Base-by-base conservation (phyloP, 1,140 invertebrate species). In the Conopomorpha cramerella region DNA sequence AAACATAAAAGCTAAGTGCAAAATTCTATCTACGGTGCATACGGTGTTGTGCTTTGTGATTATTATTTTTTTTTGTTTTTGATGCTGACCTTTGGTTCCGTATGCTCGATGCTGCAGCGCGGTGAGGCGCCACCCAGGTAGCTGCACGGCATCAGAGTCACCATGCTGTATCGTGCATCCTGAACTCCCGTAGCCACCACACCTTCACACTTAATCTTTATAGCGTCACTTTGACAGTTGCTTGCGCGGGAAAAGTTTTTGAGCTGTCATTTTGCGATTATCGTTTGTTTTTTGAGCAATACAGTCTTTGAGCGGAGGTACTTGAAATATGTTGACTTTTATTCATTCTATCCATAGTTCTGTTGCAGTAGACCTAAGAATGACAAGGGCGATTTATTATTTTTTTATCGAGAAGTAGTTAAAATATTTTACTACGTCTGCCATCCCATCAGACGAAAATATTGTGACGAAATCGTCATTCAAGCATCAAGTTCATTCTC, bases 101-200 rank as follows among this genome's bases (percentile, higher is more conserved):
- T 47, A 59, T 71, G 65, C 25, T 72, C 67, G 55, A 76, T 49
- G 49, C 59, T 65, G 70, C 67, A 76, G 43, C 67, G 56, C 53
- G 70, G 64, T 16, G 66, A 70, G 23, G 64, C 48, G 31, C 52
- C 63, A 45, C 70, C 61, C 54, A 76, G 70, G 63, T 65, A 76
- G 51, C 57, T 61, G 55, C 70, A 76, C 63, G 70, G 70, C 70
- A 74, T 74, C 60, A 74, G 51, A 30, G 70, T 74, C 67, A 74
- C 70, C 70, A 74, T 74, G 54, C 50, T 35, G 42, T 46, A 42
- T 32, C 41, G 40, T 39, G 36, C 53, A 60, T 61, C 47, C 50
- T 52, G 49, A 36, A 46, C 51, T 46, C 43, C 45, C 45, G 45
- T 52, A n/a, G n/a, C n/a, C n/a, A n/a, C n/a, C n/a, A n/a, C n/a